Percentiles rank a stretch among this genome's conserved stretches.
Conservation (phyloP, 2,797 vertebrate genomes). For the Nyctibius grandis region DNA sequence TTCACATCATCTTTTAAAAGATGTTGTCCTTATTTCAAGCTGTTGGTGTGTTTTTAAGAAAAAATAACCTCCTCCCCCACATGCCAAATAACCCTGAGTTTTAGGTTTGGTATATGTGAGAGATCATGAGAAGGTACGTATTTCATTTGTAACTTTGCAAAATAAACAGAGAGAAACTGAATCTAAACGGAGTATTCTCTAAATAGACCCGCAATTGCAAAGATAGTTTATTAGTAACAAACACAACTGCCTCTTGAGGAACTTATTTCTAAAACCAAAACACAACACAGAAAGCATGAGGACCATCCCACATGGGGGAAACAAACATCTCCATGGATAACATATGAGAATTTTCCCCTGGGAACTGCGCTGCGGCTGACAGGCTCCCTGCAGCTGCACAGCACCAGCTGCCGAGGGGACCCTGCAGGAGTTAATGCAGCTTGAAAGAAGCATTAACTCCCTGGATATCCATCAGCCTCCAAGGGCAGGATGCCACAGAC, state of each 20-base stretch:
- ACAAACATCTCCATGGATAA: constrained; percentile 7
- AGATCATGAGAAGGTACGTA: accelerated
- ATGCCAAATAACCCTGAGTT: neutral
- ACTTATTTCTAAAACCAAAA: neutral
- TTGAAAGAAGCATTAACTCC: constrained; percentile 20
- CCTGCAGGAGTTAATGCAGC: constrained; percentile 44
- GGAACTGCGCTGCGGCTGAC: neutral
- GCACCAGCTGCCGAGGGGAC: constrained; percentile 38
- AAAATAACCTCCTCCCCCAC: neutral
- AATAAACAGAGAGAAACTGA: neutral
- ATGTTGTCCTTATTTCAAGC: neutral
- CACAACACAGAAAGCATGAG: neutral
- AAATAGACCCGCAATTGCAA: neutral
- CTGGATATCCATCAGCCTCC: neutral
- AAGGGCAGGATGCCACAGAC: neutral
- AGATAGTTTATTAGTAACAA: neutral
- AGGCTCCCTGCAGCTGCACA: constrained; percentile 22
- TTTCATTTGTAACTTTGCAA: neutral
- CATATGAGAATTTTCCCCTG: neutral
- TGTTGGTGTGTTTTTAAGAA: neutral
- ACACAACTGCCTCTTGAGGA: neutral
- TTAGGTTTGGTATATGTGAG: neutral
- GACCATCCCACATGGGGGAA: neutral
- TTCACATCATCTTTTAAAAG: neutral
- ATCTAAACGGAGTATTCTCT: neutral